Base-by-base conservation (phyloP, 2,113 vertebrate species). In the Oxyruncus cristatus region DNA sequence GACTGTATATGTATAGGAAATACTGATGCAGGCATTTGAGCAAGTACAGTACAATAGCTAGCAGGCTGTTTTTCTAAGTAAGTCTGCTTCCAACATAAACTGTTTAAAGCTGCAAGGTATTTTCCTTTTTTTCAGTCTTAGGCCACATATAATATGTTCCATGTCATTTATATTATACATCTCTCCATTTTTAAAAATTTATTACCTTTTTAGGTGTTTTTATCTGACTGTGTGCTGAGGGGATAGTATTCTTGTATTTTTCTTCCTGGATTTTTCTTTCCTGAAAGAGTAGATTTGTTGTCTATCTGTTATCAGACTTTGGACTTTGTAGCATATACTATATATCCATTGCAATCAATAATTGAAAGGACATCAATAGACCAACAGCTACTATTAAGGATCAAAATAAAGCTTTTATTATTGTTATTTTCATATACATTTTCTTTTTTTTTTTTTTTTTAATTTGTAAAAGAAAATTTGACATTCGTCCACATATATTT, bases 221-320 rank as follows among this genome's bases (percentile, higher is more conserved):
- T 84, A 37, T 95, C 13, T 71, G 44, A 55, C 53, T 76, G 26
- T 62, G 7, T 53, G 5, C 14, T 82, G 42, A 61, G 8, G 42
- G 32, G 35, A 33, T 53, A 11, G 3, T 73, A 24, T 63, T 88
- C 91, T 81, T 88, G 17, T 76, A 37, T 50, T 92, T 75, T 73
- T 80, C 5, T 41, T 23, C 17, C 8, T 7, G 55, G 14, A 41
- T 91, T 78, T 73, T 86, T 63, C 58, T 70, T 95, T 88, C 47
- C 30, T 89, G 39, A 63, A 88, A 73, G 23, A 93, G 52, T 16
- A 49, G 55, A 37, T 72, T 37, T 70, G 32, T 95, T 95, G 63
- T n/a, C 5, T 17, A 27, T 66, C 61, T 89, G 39, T 80, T 88
- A 85, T 15, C 52, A 70, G 50, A 89, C 95, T 97, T 97, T 96